Evolutionary conservation across 2,888 invertebrate genomes (phyloP).

Genomic region (Lepidochrysops patricia): DNA sequence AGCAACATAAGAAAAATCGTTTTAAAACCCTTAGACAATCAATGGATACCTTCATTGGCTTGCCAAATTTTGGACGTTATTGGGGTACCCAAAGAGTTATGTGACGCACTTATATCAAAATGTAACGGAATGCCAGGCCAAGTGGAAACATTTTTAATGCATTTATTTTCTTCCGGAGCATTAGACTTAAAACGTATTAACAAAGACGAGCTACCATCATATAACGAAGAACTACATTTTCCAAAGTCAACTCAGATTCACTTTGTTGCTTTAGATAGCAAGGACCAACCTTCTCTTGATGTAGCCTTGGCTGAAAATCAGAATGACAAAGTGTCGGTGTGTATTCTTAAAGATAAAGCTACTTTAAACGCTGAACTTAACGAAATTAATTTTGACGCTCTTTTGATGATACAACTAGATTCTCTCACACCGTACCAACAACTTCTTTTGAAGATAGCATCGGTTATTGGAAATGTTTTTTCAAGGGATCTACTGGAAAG

Average conservation of each 20-base stretch:
- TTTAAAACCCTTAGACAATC: slow-evolving; percentile 49
- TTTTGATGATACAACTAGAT: slow-evolving; percentile 71
- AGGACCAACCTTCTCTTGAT: slow-evolving; percentile 44
- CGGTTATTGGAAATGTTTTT: slow-evolving; percentile 72
- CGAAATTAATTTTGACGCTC: slow-evolving; percentile 57
- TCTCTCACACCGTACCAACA: slow-evolving; percentile 76
- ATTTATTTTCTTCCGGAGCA: slow-evolving; percentile 64
- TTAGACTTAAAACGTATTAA: slow-evolving; percentile 46
- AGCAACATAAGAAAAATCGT: slow-evolving; percentile 53
- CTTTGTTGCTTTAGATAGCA: slow-evolving; percentile 46
- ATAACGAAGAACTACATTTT: slow-evolving; percentile 49
- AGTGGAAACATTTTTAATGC: slow-evolving; percentile 66
- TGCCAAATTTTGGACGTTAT: slow-evolving; percentile 76
- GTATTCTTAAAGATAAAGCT: slow-evolving; percentile 46
- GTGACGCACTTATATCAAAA: slow-evolving; percentile 54
- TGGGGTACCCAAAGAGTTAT: slow-evolving; percentile 70
- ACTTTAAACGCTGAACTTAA: slow-evolving; percentile 52
- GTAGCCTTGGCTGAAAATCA: slow-evolving; percentile 37
- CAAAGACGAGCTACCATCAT: slow-evolving; percentile 33
- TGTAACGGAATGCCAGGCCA: slow-evolving; percentile 70
- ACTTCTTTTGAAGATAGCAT: slow-evolving; percentile 73
- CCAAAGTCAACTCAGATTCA: slow-evolving; percentile 42
- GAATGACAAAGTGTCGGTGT: slow-evolving; percentile 42
- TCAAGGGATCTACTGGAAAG: slow-evolving; percentile 67
- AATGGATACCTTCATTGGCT: slow-evolving; percentile 64